Conservation (phyloP, 2,888 invertebrate genomes). For the Sturmia bella region DNA sequence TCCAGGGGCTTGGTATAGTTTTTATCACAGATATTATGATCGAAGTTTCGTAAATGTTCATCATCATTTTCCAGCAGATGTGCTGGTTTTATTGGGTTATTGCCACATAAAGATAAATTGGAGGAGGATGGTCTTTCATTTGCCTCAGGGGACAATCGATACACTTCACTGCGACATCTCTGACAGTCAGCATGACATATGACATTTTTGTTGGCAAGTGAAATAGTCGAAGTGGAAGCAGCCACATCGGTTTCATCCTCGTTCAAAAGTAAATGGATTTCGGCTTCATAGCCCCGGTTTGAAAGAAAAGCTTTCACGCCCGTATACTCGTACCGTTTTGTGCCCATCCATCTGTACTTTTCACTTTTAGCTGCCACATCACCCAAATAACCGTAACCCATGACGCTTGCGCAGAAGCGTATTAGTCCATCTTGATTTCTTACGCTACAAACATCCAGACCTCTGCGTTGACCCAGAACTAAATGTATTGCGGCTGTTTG, state of each 20-base stretch:
- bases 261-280: slow-evolving; percentile 82
- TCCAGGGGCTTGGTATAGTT: slow-evolving; percentile 49
- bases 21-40: slow-evolving; percentile 63
- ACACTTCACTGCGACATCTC: slow-evolving; percentile 71
- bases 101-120: slow-evolving; percentile 36
- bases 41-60: slow-evolving; percentile 59
- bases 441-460: slow-evolving; percentile 90
- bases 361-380: slow-evolving; percentile 91
- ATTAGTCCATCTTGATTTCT: slow-evolving; percentile 84
- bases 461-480: slow-evolving; percentile 88
- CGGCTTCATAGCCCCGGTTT: slow-evolving; percentile 86
- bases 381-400: slow-evolving; percentile 93
- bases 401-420: slow-evolving; percentile 88
- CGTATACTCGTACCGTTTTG: slow-evolving; percentile 90
- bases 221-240: slow-evolving; percentile 70
- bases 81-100: slow-evolving; percentile 5
- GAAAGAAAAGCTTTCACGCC: slow-evolving; percentile 86
- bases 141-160: slow-evolving; percentile 18
- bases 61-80: slow-evolving; percentile 32
- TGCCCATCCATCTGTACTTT: slow-evolving; percentile 92
- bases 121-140: slow-evolving; percentile 67
- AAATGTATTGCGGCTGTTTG: slow-evolving; percentile 91
- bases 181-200: slow-evolving; percentile 76
- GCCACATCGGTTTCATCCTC: slow-evolving; percentile 41
- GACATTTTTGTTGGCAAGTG: slow-evolving; percentile 53